Evolutionary conservation across 2,888 invertebrate species (phyloP).

Genomic region (Magallana nippona): DNA sequence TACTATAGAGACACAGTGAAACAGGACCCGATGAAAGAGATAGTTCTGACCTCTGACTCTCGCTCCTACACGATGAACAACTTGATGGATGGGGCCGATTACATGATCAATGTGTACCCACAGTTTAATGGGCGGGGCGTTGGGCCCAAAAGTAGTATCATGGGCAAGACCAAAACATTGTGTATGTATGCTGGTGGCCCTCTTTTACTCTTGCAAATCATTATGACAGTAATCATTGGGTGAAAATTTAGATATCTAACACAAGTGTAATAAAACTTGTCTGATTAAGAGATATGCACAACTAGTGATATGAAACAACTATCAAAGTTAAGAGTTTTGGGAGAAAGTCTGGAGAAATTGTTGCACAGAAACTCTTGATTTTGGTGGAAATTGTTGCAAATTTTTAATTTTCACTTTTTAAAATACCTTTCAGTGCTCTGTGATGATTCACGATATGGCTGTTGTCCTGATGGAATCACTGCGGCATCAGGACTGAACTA

Average conservation of each 20-base stretch:
- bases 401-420: too few species aligned
- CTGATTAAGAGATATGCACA: too few species aligned
- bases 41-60: slow-evolving; percentile 35
- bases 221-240: too few species aligned
- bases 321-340: too few species aligned
- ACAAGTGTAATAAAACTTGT: too few species aligned
- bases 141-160: slow-evolving; percentile 39
- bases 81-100: slow-evolving; percentile 43
- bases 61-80: slow-evolving; percentile 43
- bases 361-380: too few species aligned
- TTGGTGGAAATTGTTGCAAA: too few species aligned
- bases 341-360: too few species aligned
- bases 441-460: slow-evolving; percentile 89
- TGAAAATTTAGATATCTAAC: too few species aligned
- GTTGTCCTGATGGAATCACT: slow-evolving; percentile 90
- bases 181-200: slow-evolving; percentile 28
- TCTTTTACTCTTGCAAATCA: too few species aligned
- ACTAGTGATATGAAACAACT: too few species aligned
- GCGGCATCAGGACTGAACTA: slow-evolving; percentile 89
- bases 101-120: slow-evolving; percentile 44
- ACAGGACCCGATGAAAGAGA: slow-evolving; percentile 39
- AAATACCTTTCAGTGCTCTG: slow-evolving; percentile 36
- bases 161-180: slow-evolving; percentile 34
- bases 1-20: slow-evolving; percentile 41
- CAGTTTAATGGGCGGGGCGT: slow-evolving; percentile 15